Percentiles rank a stretch among this genome's conserved stretches.
phyloP scores from a whole-genome alignment of 2,888 invertebrate genomes.

The Odontothrips loti region DNA sequence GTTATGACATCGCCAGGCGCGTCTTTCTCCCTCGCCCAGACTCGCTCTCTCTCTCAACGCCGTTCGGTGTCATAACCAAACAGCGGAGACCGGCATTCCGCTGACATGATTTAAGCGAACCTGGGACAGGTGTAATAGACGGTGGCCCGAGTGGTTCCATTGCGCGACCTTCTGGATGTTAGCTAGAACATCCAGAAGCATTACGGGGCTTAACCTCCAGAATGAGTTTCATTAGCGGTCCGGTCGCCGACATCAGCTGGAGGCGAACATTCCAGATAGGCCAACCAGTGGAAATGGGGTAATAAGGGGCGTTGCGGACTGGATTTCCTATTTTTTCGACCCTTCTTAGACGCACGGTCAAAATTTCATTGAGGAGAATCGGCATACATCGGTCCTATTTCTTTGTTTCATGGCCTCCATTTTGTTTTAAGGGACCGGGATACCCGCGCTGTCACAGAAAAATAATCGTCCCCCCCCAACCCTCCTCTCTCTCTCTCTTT shows the following conservation, averaged over 20 bases:
- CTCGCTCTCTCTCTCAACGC: neutral
- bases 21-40: neutral
- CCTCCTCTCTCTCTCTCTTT: conserved; percentile 44
- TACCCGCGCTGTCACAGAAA: conserved; percentile 56
- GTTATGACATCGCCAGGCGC: neutral
- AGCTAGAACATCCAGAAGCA: no score
- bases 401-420: conserved; percentile 74
- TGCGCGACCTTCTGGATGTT: no score
- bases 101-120: neutral
- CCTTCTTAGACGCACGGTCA: neutral
- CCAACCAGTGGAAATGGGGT: neutral
- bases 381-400: conserved; percentile 54
- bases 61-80: conserved; percentile 14
- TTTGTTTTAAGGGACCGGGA: conserved; percentile 68
- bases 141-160: no score
- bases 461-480: conserved; percentile 50
- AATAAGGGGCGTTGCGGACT: neutral
- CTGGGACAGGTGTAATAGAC: no score
- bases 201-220: conserved; percentile 1
- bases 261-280: neutral
- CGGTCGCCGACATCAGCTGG: conserved; percentile 3
- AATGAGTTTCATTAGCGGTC: neutral
- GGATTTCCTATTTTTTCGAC: neutral
- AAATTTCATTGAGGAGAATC: neutral
- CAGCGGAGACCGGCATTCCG: neutral